Base-by-base conservation (phyloP, 2,888 invertebrate genomes). In the Heliconius ethilla region DNA sequence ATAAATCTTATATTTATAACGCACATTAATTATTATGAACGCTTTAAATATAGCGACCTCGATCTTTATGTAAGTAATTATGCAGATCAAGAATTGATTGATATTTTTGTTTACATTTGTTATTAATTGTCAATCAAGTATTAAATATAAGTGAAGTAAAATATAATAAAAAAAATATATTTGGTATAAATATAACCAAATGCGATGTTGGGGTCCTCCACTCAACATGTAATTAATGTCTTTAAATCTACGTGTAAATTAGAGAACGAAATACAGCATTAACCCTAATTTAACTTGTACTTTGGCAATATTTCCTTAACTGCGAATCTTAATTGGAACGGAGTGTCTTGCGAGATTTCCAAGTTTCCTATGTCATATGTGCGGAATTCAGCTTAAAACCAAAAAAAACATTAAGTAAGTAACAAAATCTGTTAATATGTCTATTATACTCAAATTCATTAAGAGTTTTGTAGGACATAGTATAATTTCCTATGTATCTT, bases 71-170 rank as follows among this genome's bases (percentile, higher is more conserved):
- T 27, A 63, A 69, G 40, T 45, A 37, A 63, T 63, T 67, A 67
- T 69, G 40, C 25, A 69, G 69, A 69, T 69, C 37, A 40, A 40
- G 67, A 67, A n/a, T 67, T 25, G 67, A 67, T 67, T 67, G 67
- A 67, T 67, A 67, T 40, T 67, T 67, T 67, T 67, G 67, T 67
- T 67, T 67, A 67, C 67, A 40, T 67, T 67, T 45, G 9, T 45
- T 27, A 69, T 51, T 29, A 70, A 55, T 51, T 70, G 29, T 51
- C 29, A 51, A 29, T 29, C 0, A 29, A 51, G 9, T 51, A 51
- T 70, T 7, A 29, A 22, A 70, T 70, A 11, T 51, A 70, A 27
- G n/a, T 29, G 22, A 51, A 6, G 3, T 27, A 29, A 1, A 3
- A 70, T 51, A 70, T 51, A 70, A 55, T 51, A 55, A 55, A 45